Evolutionary conservation across 2,797 vertebrate genomes (phyloP).

Genomic region (Hafferia zeledoni): DNA sequence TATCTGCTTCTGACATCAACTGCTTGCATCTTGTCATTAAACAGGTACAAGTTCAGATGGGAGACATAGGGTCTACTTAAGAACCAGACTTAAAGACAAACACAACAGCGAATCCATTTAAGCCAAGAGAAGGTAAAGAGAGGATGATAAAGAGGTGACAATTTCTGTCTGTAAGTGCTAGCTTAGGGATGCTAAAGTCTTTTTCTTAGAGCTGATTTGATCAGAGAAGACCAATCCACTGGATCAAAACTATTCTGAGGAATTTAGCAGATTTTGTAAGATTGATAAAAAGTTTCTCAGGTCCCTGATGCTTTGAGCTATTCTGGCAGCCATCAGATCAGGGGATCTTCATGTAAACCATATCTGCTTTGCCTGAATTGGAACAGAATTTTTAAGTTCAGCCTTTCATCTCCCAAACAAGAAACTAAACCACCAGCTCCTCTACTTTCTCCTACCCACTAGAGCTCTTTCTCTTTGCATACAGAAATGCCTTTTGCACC

Average conservation of each 20-base stretch:
- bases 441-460: neutral
- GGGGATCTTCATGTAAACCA: neutral
- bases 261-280: neutral
- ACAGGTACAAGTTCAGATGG: neutral
- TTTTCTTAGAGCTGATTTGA: neutral
- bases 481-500: neutral
- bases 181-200: neutral
- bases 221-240: neutral
- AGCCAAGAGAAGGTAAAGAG: neutral
- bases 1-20: neutral
- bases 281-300: neutral
- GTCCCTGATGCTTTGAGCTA: neutral
- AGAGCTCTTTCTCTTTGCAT: neutral
- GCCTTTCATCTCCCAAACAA: neutral
- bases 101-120: neutral
- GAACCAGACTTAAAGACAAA: neutral
- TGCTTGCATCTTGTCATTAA: neutral
- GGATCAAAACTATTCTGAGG: neutral
- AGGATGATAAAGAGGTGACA: neutral
- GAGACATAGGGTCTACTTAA: neutral
- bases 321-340: neutral
- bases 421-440: neutral
- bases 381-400: neutral
- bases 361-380: neutral
- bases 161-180: neutral